A percentile compares a stretch with the other conserved stretches of the same genome.
phyloP scores from a whole-genome alignment of 2,113 vertebrate genomes.

The Elephantulus edwardii region DNA sequence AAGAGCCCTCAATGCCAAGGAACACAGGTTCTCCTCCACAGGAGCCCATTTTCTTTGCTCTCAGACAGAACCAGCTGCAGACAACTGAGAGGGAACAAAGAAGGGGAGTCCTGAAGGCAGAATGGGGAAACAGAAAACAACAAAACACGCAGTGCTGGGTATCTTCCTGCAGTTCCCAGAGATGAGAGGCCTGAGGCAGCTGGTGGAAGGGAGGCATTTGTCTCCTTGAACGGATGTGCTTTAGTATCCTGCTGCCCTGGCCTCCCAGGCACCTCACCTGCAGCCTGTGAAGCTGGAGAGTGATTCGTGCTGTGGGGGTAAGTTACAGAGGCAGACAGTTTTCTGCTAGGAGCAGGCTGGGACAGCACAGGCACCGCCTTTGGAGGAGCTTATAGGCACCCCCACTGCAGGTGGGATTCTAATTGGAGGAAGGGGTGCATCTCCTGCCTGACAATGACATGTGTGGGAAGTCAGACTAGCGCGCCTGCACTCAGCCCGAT shows the following conservation, averaged over 20 bases:
- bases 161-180: background rate
- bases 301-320: fast-evolving
- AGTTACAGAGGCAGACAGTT: background rate
- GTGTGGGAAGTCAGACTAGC: background rate
- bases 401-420: background rate
- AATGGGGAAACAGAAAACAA: background rate
- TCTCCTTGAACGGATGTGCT: background rate
- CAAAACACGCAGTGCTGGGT: background rate
- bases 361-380: background rate
- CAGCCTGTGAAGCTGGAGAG: background rate
- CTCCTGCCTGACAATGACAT: background rate
- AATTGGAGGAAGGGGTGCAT: background rate
- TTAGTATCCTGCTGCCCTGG: background rate
- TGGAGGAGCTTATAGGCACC: background rate
- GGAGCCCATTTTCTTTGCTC: background rate
- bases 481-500: too few species aligned
- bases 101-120: background rate
- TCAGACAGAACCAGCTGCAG: background rate
- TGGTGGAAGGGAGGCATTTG: background rate
- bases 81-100: background rate
- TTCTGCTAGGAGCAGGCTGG: background rate
- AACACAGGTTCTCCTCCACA: too few species aligned
- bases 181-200: background rate
- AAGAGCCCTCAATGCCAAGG: background rate
- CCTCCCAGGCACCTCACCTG: background rate